Evolutionary conservation across 1,140 invertebrate genomes (phyloP).

Genomic region (Panagrolaimus sp.): DNA sequence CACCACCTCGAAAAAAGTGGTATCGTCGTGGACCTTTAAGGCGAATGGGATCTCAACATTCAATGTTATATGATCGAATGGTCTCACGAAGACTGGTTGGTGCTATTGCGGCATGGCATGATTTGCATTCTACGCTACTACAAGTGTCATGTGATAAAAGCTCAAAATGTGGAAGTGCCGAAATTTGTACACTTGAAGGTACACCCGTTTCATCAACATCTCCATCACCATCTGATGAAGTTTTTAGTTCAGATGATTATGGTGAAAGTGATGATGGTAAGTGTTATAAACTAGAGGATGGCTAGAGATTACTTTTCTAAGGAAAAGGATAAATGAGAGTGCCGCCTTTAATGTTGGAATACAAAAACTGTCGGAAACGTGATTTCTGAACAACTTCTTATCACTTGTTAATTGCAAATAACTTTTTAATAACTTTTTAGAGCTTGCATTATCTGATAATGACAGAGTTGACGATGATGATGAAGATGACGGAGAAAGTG

Average conservation of each 20-base stretch:
- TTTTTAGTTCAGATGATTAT: not conserved
- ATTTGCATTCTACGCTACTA: conserved; percentile 49
- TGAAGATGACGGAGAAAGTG: conserved; percentile 22
- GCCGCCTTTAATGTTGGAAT: no score
- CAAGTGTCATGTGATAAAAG: conserved; percentile 39
- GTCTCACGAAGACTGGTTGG: conserved; percentile 50
- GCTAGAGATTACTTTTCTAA: no score
- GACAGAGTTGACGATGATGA: not conserved
- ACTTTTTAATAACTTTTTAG: not conserved
- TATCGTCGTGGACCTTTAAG: conserved; percentile 35
- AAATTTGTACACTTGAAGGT: conserved; percentile 19
- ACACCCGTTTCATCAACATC: not conserved
- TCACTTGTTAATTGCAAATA: no score
- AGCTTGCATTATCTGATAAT: not conserved
- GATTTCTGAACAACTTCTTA: no score
- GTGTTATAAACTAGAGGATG: no score
- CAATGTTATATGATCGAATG: conserved; percentile 41
- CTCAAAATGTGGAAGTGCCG: not conserved
- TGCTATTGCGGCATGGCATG: conserved; percentile 56
- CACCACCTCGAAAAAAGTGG: conserved; percentile 49
- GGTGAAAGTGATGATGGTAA: conserved; percentile 13
- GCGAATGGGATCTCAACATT: conserved; percentile 34
- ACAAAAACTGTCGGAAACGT: no score
- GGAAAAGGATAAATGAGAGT: no score
- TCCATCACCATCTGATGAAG: conserved; percentile 19